phyloP scores from a whole-genome alignment of 1,140 invertebrate species.

The Mizuhopecten yessoensis region DNA sequence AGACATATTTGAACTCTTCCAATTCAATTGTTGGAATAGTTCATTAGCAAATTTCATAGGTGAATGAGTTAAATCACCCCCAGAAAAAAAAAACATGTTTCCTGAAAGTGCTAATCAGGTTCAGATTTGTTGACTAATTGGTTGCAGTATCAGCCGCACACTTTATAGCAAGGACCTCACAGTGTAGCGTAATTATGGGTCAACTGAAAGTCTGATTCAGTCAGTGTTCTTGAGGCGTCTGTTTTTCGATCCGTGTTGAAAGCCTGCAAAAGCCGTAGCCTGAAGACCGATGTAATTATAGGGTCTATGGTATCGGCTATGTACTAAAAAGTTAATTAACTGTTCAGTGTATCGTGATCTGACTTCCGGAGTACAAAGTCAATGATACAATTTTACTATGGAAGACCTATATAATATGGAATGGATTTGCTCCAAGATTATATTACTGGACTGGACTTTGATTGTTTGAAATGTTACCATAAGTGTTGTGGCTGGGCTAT shows the following conservation, averaged over 20 bases:
- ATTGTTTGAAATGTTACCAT: too few relatives aligned
- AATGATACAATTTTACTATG: background rate
- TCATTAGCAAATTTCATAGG: too few relatives aligned
- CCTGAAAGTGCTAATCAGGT: background rate
- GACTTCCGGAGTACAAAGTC: background rate
- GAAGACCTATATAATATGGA: too few relatives aligned
- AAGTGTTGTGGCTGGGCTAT: too few relatives aligned
- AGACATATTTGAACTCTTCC: too few relatives aligned
- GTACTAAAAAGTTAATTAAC: background rate
- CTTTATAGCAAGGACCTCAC: background rate
- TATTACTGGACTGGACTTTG: too few relatives aligned
- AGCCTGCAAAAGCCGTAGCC: background rate
- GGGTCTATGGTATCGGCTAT: background rate
- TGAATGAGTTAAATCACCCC: too few relatives aligned
- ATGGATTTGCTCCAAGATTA: too few relatives aligned
- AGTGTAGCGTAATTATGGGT: background rate
- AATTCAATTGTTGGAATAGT: too few relatives aligned
- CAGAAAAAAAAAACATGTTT: too few relatives aligned
- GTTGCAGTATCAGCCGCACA: background rate
- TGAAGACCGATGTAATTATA: slow-evolving; percentile 32
- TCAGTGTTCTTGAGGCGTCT: background rate
- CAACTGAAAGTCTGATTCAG: background rate
- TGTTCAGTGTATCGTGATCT: background rate
- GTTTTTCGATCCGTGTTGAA: background rate
- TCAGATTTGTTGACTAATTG: slow-evolving; percentile 3